Conservation (phyloP, 2,113 vertebrate species). For the Datnioides undecimradiatus region DNA sequence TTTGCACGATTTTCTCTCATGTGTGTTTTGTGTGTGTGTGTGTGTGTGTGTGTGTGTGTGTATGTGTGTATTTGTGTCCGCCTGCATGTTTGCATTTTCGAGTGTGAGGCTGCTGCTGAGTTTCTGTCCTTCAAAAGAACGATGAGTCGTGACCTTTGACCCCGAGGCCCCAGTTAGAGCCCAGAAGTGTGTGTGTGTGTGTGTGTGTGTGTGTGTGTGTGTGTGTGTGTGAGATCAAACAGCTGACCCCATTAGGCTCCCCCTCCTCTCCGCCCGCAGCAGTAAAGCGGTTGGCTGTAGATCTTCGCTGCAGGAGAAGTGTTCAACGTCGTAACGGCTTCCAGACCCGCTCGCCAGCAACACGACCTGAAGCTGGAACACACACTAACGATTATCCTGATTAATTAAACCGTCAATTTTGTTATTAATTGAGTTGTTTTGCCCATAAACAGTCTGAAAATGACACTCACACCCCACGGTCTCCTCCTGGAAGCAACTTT, state of each 20-base stretch:
- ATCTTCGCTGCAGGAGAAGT: constrained; percentile 28
- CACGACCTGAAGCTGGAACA: too few relatives aligned
- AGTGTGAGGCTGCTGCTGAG: background rate
- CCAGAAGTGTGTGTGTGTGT: constrained; percentile 9
- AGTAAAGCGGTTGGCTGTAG: constrained; percentile 29
- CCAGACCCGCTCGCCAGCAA: constrained; percentile 44
- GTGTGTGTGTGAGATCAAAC: constrained; percentile 30
- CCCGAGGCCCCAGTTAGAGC: background rate
- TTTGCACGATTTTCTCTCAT: background rate
- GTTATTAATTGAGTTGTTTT: too few relatives aligned
- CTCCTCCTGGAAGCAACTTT: too few relatives aligned
- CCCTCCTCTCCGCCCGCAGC: constrained; percentile 7
- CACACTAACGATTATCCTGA: too few relatives aligned
- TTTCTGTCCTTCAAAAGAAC: background rate
- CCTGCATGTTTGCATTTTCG: background rate
- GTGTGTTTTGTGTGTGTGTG: background rate
- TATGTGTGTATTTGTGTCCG: background rate
- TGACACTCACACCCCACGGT: too few relatives aligned
- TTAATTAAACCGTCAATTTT: too few relatives aligned
- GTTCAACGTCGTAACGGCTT: constrained; percentile 30
- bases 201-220: background rate
- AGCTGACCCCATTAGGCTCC: constrained; percentile 21
- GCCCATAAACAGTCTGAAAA: too few relatives aligned
- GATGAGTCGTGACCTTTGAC: constrained; percentile 40
- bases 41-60: background rate